Percentiles rank a stretch among this genome's conserved stretches.
Conservation (phyloP, 1,140 invertebrate species). For the Bombus turneri region DNA sequence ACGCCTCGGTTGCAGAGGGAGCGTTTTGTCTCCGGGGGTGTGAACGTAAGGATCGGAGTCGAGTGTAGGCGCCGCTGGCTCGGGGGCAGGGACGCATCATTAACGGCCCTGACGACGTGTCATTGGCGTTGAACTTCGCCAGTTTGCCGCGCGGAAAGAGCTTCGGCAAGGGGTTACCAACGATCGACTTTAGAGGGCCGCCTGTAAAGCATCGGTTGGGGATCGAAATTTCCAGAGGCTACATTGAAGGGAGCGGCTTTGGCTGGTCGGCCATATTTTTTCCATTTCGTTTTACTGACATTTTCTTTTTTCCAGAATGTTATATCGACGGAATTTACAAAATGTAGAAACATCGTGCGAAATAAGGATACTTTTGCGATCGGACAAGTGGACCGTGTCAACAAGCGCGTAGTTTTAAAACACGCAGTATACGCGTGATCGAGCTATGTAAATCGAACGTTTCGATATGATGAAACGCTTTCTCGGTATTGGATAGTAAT, state of each 20-base stretch:
- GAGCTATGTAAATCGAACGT: neutral
- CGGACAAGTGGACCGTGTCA: neutral
- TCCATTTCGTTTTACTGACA: too few relatives aligned
- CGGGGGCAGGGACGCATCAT: conserved; percentile 62
- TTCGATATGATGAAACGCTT: too few relatives aligned
- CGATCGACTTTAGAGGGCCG: conserved; percentile 50
- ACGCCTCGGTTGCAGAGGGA: conserved; percentile 70
- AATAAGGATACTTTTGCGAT: too few relatives aligned
- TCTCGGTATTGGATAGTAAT: too few relatives aligned
- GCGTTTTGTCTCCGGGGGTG: conserved; percentile 74
- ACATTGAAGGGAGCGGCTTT: conserved; percentile 20
- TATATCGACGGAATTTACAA: too few relatives aligned
- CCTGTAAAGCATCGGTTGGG: conserved; percentile 33
- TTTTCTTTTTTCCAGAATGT: too few relatives aligned
- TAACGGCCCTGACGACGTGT: conserved; percentile 66
- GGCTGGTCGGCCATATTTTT: neutral
- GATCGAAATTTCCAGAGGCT: conserved; percentile 46
- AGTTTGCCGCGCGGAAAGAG: conserved; percentile 45
- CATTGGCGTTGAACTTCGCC: conserved; percentile 67
- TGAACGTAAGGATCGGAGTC: conserved; percentile 67
- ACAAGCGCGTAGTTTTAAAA: neutral
- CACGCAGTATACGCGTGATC: neutral
- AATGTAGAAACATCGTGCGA: too few relatives aligned
- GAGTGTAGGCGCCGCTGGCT: conserved; percentile 49
- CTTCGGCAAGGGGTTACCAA: conserved; percentile 43